Percentiles rank a stretch among this genome's conserved stretches.
phyloP scores from a whole-genome alignment of 1,140 invertebrate species.

The Brachionus paranguensis region DNA sequence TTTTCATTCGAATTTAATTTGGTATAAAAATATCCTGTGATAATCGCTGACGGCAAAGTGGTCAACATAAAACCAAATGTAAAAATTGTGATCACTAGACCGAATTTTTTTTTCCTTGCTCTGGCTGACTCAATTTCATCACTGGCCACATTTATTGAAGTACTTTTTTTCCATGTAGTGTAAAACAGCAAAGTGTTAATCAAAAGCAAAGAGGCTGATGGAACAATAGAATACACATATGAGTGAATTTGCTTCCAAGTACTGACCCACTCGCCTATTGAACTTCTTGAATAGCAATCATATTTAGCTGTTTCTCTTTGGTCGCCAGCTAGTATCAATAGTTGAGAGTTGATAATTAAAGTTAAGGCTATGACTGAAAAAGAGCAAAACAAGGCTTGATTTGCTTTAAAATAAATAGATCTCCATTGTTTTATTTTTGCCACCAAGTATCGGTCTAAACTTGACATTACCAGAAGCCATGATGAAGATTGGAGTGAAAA shows the following conservation, averaged over 20 bases:
- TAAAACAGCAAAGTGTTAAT: not conserved
- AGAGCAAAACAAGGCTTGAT: not conserved
- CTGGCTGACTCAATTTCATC: not conserved
- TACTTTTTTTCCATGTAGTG: constrained; percentile 6
- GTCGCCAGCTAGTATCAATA: not conserved
- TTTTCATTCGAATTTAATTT: not conserved
- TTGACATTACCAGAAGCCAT: not conserved
- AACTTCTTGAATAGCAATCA: not conserved
- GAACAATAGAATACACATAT: constrained; percentile 16
- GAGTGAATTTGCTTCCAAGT: constrained; percentile 3
- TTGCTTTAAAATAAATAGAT: not conserved
- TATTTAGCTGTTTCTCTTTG: not conserved
- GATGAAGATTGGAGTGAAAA: not conserved
- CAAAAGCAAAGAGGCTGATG: not conserved
- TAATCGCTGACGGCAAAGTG: not conserved
- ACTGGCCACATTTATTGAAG: not conserved
- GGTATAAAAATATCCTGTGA: not conserved
- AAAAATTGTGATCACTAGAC: constrained; percentile 1
- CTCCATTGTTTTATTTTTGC: constrained; percentile 11
- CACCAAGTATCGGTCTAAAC: not conserved
- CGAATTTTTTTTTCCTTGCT: constrained; percentile 16
- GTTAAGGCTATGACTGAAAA: not conserved
- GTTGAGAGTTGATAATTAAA: not conserved
- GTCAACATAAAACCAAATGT: constrained; percentile 31
- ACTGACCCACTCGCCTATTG: not conserved